Conservation (phyloP, 2,888 invertebrate genomes). For the Schrankia costaestrigalis region DNA sequence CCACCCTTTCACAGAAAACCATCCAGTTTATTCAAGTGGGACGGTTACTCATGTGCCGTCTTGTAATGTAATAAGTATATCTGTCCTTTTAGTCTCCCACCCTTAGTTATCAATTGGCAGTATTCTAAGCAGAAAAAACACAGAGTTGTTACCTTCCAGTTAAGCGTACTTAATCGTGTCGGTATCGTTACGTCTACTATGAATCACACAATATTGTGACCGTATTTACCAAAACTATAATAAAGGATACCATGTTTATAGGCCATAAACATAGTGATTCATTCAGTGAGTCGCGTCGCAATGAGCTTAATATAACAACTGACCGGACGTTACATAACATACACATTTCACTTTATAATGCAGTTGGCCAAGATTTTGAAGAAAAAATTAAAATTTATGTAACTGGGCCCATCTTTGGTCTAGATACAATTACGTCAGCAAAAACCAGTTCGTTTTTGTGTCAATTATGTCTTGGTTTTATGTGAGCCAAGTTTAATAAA, state of each 20-base stretch:
- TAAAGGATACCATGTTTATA: slow-evolving; percentile 27
- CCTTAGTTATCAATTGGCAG: too few species aligned
- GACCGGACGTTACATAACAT: slow-evolving; percentile 28
- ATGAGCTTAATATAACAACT: slow-evolving; percentile 27
- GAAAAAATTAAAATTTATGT: slow-evolving; percentile 11
- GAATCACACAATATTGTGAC: slow-evolving; percentile 9
- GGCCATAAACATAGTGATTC: slow-evolving; percentile 29
- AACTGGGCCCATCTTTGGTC: slow-evolving; percentile 5
- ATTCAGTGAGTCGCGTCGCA: slow-evolving; percentile 26
- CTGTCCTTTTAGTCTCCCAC: too few species aligned
- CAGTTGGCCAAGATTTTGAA: slow-evolving; percentile 11
- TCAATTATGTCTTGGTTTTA: too few species aligned
- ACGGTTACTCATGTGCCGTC: too few species aligned
- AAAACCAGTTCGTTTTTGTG: too few species aligned
- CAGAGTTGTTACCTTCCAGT: too few species aligned
- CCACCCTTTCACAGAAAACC: too few species aligned
- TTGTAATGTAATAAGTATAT: too few species aligned
- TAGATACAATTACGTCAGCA: too few species aligned
- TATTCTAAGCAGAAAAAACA: too few species aligned
- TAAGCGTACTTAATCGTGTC: slow-evolving; percentile 1
- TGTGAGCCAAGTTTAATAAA: too few species aligned
- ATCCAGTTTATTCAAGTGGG: too few species aligned
- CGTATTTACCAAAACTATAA: slow-evolving; percentile 21
- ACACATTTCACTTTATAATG: slow-evolving; percentile 29
- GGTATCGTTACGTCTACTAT: slow-evolving; percentile 1